These are phyloP conservation scores for Ariopsis seemanni DNA, from an alignment of 2,113 vertebrate genomes.

Conservation along the genomic window DNA sequence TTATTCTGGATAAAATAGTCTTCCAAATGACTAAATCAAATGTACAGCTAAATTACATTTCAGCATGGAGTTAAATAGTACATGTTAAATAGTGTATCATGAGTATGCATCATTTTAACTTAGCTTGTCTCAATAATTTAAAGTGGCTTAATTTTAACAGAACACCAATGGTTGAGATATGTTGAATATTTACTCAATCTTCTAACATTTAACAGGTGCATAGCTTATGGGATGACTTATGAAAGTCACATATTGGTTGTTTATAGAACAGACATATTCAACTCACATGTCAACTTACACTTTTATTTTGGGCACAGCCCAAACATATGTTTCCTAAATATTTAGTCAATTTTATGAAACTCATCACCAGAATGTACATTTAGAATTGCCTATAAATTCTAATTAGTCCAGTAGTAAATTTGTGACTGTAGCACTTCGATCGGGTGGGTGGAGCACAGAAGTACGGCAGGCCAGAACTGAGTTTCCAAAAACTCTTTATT, in stretches of 20 bases:
- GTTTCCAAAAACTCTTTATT: too few relatives aligned
- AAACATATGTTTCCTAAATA: too few relatives aligned
- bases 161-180: background rate
- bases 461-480: too few relatives aligned
- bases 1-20: background rate
- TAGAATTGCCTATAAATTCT: background rate
- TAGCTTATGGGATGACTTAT: background rate
- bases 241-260: background rate
- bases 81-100: background rate
- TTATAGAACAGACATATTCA: background rate
- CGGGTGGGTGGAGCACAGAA: too few relatives aligned
- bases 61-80: too few relatives aligned
- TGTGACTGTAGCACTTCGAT: too few relatives aligned
- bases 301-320: background rate
- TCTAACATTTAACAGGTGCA: background rate
- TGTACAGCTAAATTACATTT: too few relatives aligned
- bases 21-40: background rate
- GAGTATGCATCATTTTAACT: too few relatives aligned
- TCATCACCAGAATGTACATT: background rate
- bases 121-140: background rate
- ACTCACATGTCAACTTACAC: too few relatives aligned
- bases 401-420: background rate
- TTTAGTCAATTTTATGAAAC: background rate
- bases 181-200: background rate
- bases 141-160: background rate